phyloP scores from a whole-genome alignment of 2,797 vertebrate genomes.

The Scolopax bukidnonensis region DNA sequence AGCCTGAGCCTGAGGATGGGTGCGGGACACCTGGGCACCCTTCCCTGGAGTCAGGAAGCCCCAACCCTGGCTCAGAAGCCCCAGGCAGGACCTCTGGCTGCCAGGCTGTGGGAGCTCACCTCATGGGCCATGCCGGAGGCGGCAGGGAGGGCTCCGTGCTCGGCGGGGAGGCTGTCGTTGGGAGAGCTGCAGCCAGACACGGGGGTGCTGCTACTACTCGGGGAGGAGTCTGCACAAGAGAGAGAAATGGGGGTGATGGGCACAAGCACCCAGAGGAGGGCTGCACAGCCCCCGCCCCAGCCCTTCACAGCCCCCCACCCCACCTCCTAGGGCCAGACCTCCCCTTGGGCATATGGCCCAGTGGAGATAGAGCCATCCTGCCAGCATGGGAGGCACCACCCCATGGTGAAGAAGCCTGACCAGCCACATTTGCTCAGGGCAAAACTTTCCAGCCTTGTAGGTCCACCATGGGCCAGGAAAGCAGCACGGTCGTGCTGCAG shows the following conservation, averaged over 20 bases:
- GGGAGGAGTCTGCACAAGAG: constrained; percentile 86
- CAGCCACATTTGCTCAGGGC: accelerated
- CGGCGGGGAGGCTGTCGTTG: constrained; percentile 83
- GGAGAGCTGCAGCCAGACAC: constrained; percentile 88
- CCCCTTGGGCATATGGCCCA: accelerated
- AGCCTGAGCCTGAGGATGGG: background rate
- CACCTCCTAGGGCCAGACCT: background rate
- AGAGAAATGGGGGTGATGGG: background rate
- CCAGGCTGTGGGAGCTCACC: constrained; percentile 67
- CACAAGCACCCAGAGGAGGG: background rate
- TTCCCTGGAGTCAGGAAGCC: background rate
- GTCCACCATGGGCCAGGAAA: background rate
- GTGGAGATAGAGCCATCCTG: background rate
- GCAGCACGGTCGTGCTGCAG: background rate
- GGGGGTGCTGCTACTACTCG: constrained; percentile 91
- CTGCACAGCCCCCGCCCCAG: background rate
- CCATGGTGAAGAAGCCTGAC: accelerated
- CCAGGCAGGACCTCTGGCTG: background rate
- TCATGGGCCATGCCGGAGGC: constrained; percentile 78
- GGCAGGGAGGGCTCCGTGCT: constrained; percentile 78
- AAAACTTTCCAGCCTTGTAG: background rate
- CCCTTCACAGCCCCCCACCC: accelerated
- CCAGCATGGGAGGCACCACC: accelerated
- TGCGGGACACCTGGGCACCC: background rate
- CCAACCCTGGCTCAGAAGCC: background rate